phyloP scores from a whole-genome alignment of 1,140 invertebrate genomes.

The Steinernema khuongi region DNA sequence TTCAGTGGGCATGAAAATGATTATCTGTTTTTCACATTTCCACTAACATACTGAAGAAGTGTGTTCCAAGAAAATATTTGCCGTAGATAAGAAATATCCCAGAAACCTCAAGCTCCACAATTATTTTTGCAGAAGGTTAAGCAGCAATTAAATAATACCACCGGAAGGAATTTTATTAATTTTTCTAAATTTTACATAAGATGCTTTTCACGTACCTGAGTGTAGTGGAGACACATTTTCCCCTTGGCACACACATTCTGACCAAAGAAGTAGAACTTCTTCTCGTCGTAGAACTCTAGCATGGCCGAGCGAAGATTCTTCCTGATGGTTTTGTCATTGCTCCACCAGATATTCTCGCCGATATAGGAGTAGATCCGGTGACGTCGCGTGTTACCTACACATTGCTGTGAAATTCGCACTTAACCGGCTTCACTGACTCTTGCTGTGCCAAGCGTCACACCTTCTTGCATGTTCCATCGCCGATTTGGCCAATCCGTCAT shows the following conservation, averaged over 20 bases:
- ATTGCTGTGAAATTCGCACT: neutral
- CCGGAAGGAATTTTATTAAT: too few species aligned
- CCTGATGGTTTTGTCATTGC: neutral
- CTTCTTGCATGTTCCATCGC: neutral
- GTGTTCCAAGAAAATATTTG: too few species aligned
- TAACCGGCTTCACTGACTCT: conserved; percentile 1
- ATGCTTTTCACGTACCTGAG: conserved; percentile 20
- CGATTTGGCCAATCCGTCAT: neutral
- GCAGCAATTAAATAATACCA: too few species aligned
- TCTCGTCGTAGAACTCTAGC: conserved; percentile 16
- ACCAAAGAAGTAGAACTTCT: neutral
- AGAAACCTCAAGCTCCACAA: too few species aligned
- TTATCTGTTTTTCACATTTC: too few species aligned
- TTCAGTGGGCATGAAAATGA: too few species aligned
- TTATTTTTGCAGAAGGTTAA: too few species aligned
- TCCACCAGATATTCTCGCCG: conserved; percentile 21
- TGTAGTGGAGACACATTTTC: conserved; percentile 19
- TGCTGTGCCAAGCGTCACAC: conserved; percentile 12
- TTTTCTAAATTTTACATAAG: too few species aligned
- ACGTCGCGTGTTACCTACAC: neutral
- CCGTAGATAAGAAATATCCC: too few species aligned
- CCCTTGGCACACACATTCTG: neutral
- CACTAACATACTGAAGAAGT: too few species aligned
- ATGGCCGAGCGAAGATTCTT: conserved; percentile 12
- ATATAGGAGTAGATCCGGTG: neutral